These are phyloP conservation scores for Chaetophractus vellerosus DNA, from an alignment of 2,797 vertebrate genomes.

Conservation along the genomic window DNA sequence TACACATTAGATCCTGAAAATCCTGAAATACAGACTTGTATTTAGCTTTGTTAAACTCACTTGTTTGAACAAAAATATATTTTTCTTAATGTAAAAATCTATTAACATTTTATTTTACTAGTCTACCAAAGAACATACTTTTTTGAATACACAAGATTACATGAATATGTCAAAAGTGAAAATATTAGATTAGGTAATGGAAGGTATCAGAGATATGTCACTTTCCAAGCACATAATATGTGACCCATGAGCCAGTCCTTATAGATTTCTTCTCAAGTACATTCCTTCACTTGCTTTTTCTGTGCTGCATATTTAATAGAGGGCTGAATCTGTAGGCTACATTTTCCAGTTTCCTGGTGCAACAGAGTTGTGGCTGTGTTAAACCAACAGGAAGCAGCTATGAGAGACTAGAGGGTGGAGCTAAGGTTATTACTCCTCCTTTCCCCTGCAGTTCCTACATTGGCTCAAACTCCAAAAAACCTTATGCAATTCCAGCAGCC, in stretches of 20 bases:
- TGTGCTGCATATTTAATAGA: neutral
- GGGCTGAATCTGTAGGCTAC: fast-evolving
- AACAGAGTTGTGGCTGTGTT: neutral
- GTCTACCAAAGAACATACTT: neutral
- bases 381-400: neutral
- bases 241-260: neutral
- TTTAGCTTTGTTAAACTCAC: slow-evolving; percentile 27
- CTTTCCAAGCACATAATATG: neutral
- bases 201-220: neutral
- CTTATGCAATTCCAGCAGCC: neutral
- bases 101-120: neutral
- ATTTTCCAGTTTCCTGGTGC: neutral
- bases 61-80: neutral
- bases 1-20: neutral
- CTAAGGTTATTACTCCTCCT: neutral
- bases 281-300: neutral
- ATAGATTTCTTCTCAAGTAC: neutral
- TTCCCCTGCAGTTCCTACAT: neutral
- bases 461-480: neutral
- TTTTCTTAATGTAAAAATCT: slow-evolving; percentile 3
- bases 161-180: neutral
- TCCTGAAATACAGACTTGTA: neutral
- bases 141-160: neutral
- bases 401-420: neutral
- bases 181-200: neutral